phyloP scores from a whole-genome alignment of 2,888 invertebrate species.

The Polydrusus cervinus region DNA sequence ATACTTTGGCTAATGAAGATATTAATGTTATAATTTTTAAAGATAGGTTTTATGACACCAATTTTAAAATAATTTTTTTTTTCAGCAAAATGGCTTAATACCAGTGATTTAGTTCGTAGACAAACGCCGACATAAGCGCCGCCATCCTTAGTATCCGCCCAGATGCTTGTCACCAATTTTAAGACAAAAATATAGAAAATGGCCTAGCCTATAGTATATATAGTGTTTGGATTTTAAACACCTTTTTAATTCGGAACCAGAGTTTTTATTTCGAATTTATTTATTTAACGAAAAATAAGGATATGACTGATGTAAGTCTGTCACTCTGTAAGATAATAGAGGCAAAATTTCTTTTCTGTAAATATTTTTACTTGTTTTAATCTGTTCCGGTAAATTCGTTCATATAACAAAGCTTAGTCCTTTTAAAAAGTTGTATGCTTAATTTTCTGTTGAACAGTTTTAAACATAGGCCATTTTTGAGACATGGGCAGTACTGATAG shows the following conservation, averaged over 20 bases:
- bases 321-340: too few relatives aligned
- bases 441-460: slow-evolving; percentile 12
- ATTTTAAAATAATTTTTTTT: not conserved
- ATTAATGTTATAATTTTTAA: too few relatives aligned
- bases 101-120: slow-evolving; percentile 39
- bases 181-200: slow-evolving; percentile 5
- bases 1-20: too few relatives aligned
- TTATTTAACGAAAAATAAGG: not conserved
- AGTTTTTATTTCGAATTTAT: not conserved
- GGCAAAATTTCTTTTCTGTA: too few relatives aligned
- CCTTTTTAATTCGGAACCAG: not conserved
- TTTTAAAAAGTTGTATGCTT: not conserved
- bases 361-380: too few relatives aligned
- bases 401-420: too few relatives aligned
- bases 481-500: slow-evolving; percentile 14
- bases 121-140: slow-evolving; percentile 23
- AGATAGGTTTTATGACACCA: too few relatives aligned
- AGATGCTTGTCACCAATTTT: slow-evolving; percentile 27
- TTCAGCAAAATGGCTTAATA: slow-evolving; percentile 44
- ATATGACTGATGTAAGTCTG: not conserved
- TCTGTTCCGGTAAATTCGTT: too few relatives aligned
- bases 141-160: slow-evolving; percentile 38
- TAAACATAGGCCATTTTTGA: not conserved
- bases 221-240: slow-evolving; percentile 1
- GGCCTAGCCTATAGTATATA: slow-evolving; percentile 15